These are phyloP conservation scores for Encarsia formosa DNA, from an alignment of 2,888 invertebrate species.

Conservation along the genomic window DNA sequence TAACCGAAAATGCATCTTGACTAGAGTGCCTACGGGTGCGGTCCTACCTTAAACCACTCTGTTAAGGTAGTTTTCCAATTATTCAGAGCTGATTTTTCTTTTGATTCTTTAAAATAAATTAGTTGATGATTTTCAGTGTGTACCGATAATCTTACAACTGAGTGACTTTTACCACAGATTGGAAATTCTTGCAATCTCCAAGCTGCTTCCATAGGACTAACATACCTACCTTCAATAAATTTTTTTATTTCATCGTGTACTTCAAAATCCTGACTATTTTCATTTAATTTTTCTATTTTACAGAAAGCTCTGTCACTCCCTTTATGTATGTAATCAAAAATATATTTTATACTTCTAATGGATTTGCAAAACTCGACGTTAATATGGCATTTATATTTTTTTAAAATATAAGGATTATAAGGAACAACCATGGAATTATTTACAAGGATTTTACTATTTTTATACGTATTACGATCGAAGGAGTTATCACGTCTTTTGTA, in stretches of 20 bases:
- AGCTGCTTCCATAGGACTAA: conserved; percentile 26
- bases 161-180: background rate
- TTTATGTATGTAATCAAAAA: background rate
- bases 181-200: conserved; percentile 26
- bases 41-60: background rate
- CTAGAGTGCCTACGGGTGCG: no score
- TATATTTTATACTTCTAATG: background rate
- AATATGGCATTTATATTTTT: conserved; percentile 3
- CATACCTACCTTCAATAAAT: background rate
- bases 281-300: background rate
- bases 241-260: background rate
- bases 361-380: background rate
- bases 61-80: background rate
- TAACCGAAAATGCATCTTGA: no score
- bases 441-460: background rate
- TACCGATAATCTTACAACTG: background rate
- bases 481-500: background rate
- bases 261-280: background rate
- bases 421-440: background rate
- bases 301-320: background rate
- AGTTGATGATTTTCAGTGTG: background rate
- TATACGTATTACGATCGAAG: background rate
- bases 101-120: no score
- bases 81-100: background rate
- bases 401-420: background rate